Conservation (phyloP, 1,140 invertebrate species). For the Lepidostoma basale region DNA sequence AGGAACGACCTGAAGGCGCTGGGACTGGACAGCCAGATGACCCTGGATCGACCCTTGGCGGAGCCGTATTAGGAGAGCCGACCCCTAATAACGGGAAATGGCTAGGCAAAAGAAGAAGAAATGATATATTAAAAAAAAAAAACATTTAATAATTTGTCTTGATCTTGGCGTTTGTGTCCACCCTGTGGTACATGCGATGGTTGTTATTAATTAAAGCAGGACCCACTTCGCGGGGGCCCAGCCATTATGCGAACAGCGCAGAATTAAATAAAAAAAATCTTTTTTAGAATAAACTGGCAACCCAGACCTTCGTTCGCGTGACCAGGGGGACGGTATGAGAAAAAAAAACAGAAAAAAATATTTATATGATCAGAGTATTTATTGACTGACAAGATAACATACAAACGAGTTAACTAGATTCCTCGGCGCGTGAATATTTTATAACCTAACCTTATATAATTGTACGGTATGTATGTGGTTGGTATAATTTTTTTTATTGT, state of each 20-base stretch:
- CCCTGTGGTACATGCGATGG: background rate
- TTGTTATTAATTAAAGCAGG: conserved; percentile 18
- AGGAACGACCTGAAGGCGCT: no score
- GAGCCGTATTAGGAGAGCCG: no score
- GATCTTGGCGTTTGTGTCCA: no score
- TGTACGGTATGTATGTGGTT: no score
- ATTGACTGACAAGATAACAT: conserved; percentile 13
- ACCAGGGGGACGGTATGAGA: background rate
- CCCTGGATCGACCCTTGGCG: no score
- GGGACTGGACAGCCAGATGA: no score
- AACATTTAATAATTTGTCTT: no score
- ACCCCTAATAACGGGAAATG: no score
- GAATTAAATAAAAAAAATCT: background rate
- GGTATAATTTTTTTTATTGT: no score
- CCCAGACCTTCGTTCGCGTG: background rate
- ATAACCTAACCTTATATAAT: no score
- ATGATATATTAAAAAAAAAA: no score
- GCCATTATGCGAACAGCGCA: conserved; percentile 6
- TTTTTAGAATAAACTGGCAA: conserved; percentile 15
- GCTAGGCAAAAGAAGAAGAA: no score
- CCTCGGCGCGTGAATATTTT: background rate
- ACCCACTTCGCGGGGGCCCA: background rate
- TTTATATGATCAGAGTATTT: conserved; percentile 15
- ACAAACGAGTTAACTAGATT: conserved; percentile 14
- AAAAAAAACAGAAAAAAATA: conserved; percentile 4